A percentile compares a stretch with the other conserved stretches of the same genome.
Conservation (phyloP, 30 jellyfish, hydroid and myxozoan species). For the Mastigias papua region DNA sequence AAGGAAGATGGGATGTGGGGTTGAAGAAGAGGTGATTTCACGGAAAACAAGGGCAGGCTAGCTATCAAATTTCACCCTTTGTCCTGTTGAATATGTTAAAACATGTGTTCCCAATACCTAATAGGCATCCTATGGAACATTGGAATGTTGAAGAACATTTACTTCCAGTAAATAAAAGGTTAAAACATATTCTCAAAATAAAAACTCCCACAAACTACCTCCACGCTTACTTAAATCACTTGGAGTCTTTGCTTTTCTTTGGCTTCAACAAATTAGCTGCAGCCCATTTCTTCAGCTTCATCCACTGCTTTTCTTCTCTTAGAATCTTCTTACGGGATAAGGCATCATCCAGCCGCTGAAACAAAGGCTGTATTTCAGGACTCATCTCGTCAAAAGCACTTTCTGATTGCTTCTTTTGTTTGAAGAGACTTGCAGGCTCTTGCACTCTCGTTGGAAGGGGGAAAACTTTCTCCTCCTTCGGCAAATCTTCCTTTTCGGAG, state of each 20-base stretch:
- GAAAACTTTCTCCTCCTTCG: constrained; percentile 21
- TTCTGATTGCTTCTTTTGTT: not conserved
- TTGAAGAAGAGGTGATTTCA: no score
- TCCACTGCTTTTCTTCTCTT: constrained; percentile 67
- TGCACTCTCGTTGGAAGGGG: constrained; percentile 40
- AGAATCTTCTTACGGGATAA: constrained; percentile 1
- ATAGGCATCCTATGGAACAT: no score
- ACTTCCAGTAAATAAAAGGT: no score
- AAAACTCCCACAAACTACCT: not conserved
- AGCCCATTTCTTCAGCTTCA: constrained; percentile 42
- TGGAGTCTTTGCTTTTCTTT: not conserved
- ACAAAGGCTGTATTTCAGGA: constrained; percentile 56
- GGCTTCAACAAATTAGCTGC: constrained; percentile 15
- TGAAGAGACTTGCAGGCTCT: constrained; percentile 58
- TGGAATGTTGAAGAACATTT: no score
- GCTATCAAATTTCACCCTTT: no score
- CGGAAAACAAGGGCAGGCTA: no score
- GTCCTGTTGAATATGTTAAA: no score
- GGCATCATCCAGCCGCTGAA: constrained; percentile 44
- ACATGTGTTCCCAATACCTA: no score
- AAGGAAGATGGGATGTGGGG: no score
- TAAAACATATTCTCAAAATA: no score
- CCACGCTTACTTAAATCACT: not conserved
- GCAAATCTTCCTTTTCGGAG: constrained; percentile 1
- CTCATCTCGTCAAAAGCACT: constrained; percentile 51